Evolutionary conservation across 2,797 vertebrate genomes (phyloP), one percentile per base, ranked within the genome.

Genomic region (Buphagus erythrorhynchus): DNA sequence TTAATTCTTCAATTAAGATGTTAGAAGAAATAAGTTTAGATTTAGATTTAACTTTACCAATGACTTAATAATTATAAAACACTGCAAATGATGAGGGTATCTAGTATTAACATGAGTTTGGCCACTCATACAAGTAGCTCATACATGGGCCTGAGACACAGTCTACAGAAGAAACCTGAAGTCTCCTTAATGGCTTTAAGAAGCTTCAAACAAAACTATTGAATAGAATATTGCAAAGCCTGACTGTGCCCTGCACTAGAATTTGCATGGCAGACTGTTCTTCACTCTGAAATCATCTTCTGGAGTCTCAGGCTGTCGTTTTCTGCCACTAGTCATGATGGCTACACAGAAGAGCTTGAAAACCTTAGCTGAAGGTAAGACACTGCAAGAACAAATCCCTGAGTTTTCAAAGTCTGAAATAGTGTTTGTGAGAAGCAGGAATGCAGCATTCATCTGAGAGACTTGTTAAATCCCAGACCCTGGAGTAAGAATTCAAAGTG

Each of bases 391-490:
- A 81, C n/a, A 36, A 10, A 66, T 28, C 42, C 20, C 28, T 38
- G 49, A 84, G 21, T 59, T 86, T 94, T 88, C 62, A 59, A 85
- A 87, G 51, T 45, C 73, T 86, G 54, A 63, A 87, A 36, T 1
- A 33, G 25, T 19, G 42, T 68, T 83, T 72, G 49, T 75, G 75
- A 83, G 79, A 87, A 71, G 52, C 31, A 35, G 78, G 52, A 66
- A 61, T 42, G 45, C 21, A 55, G 40, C 6, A 3, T 42, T 88
- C 51, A 45, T 86, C 76, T 74, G 57, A 86, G 85, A 86, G n/a
- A 15, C 62, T 93, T 46, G 33, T 76, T 91, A 95, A 83, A 86
- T 52, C 45, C 54, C 46, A 92, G 72, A 43, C 42, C 72, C 86
- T 38, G 45, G 82, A 72, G 81, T 90, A 95, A 78, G 52, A 72